Evolutionary conservation across 2,797 vertebrate species (phyloP).

Genomic region (Galago senegalensis): DNA sequence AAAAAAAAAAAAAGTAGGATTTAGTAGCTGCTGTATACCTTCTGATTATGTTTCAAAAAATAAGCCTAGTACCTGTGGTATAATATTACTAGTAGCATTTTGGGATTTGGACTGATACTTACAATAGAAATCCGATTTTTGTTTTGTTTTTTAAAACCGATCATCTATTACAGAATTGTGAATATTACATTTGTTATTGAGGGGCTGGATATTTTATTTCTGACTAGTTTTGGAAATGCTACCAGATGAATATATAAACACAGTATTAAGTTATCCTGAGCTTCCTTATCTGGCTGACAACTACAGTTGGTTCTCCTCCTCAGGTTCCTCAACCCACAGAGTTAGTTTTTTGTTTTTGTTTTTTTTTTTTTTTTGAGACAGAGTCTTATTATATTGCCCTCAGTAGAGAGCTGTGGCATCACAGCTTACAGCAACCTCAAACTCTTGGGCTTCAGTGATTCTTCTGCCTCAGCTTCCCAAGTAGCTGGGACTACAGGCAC

Average conservation of each 20-base stretch:
- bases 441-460: too few species aligned
- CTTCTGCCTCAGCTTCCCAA: too few species aligned
- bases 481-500: too few species aligned
- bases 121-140: slow-evolving; percentile 10
- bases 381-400: too few species aligned
- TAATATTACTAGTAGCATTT: not conserved
- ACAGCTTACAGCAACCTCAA: too few species aligned
- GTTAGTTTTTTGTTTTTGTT: too few species aligned
- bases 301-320: not conserved
- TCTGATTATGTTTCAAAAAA: slow-evolving; percentile 19
- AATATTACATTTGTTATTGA: slow-evolving; percentile 28
- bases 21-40: not conserved
- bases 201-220: slow-evolving; percentile 39
- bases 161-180: not conserved
- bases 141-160: not conserved
- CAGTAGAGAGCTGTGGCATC: too few species aligned
- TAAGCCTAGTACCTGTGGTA: not conserved
- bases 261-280: slow-evolving; percentile 22
- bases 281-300: not conserved
- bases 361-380: too few species aligned
- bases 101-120: slow-evolving; percentile 5
- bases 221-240: not conserved
- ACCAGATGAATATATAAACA: slow-evolving; percentile 23
- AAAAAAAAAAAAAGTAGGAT: not conserved
- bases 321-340: too few species aligned